These are phyloP conservation scores for Streptopelia turtur DNA, from an alignment of 2,797 vertebrate genomes.

Conservation along the genomic window DNA sequence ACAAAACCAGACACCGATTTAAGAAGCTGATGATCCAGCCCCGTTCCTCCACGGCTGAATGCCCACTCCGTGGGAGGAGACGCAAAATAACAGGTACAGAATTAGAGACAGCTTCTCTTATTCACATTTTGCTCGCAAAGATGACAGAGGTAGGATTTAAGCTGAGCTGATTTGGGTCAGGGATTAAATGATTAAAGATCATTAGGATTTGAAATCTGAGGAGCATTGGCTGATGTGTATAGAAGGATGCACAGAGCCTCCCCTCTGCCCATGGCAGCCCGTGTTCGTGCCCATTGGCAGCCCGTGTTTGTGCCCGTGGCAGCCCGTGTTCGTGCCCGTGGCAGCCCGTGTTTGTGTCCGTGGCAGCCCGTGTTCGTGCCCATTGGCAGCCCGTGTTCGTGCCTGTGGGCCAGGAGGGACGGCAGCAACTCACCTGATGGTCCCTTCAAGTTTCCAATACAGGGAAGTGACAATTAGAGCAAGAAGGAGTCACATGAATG, in stretches of 20 bases:
- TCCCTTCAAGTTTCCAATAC: neutral
- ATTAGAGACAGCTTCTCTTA: neutral
- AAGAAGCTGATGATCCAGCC: neutral
- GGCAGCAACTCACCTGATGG: neutral
- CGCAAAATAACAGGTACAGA: neutral
- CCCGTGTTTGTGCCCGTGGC: fast-evolving
- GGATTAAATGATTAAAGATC: conserved; percentile 23
- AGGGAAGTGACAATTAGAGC: neutral
- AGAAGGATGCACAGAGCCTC: fast-evolving
- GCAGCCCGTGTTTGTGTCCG: no score
- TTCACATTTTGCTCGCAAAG: neutral
- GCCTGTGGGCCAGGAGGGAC: fast-evolving
- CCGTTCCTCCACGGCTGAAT: neutral
- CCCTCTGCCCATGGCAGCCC: neutral
- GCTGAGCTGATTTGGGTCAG: neutral
- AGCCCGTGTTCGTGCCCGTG: neutral
- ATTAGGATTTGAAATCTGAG: neutral
- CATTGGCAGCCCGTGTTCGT: no score
- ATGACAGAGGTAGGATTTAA: neutral
- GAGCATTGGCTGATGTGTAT: neutral
- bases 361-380: neutral
- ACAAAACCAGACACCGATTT: neutral
- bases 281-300: fast-evolving
- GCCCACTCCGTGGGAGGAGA: neutral
- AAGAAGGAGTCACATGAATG: fast-evolving